A percentile compares a stretch with the other conserved stretches of the same genome.
phyloP scores from a whole-genome alignment of 1,140 invertebrate genomes.

The Ips typographus region DNA sequence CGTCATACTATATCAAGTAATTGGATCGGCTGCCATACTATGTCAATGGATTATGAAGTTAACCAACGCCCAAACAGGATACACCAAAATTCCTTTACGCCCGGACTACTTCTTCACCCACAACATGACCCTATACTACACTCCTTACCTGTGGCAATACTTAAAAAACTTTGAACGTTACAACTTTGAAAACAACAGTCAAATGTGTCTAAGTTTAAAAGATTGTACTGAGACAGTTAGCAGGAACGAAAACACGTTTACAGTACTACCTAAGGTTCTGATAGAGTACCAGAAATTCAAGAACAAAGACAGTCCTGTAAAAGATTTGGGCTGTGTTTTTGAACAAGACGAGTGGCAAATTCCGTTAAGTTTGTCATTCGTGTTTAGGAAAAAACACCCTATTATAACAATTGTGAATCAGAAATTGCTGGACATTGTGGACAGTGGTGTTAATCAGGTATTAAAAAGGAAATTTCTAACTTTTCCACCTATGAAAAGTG shows the following conservation, averaged over 20 bases:
- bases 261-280: background rate
- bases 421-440: background rate
- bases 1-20: background rate
- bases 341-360: background rate
- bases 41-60: background rate
- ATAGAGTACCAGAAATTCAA: background rate
- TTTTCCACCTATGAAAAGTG: too few relatives aligned
- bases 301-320: background rate
- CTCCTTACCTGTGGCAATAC: background rate
- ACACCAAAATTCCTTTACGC: background rate
- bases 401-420: background rate
- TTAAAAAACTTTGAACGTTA: background rate
- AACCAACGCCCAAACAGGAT: background rate
- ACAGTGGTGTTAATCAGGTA: too few relatives aligned
- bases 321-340: background rate
- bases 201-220: background rate
- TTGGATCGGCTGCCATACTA: background rate
- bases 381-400: background rate
- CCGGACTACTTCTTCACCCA: background rate
- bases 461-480: too few relatives aligned
- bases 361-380: background rate
- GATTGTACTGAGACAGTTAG: conserved; percentile 3
- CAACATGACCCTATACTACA: background rate
- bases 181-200: background rate
- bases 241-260: background rate